Base-by-base conservation (phyloP, 2,797 vertebrate genomes). In the Tokudaia tokunoshimensis region DNA sequence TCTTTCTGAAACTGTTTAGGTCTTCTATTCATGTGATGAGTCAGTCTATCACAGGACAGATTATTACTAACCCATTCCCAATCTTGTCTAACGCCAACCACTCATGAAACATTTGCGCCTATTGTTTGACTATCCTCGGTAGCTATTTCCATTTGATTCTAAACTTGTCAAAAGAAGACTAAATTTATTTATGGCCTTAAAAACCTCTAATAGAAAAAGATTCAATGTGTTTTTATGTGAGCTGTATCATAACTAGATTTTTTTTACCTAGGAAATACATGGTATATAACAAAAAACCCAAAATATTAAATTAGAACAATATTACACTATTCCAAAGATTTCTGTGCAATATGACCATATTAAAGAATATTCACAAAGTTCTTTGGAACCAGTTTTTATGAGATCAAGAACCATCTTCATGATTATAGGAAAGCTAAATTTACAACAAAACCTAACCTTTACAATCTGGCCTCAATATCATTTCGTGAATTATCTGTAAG, bases 251-350 rank as follows among this genome's bases (percentile, higher is more conserved):
- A 75, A 10, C 7, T 72, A 31, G 70, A 50, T 84, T 92, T 41
- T n/a, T 94, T 19, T 81, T 61, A 61, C 1, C 50, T 79, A 57
- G n/a, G n/a, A 92, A 94, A 89, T 94, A 78, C 2, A 85, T 78
- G 19, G 86, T 15, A 74, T 4, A 50, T 44, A 92, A 92, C 26
- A 57, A 76, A 70, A 70, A 92, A 92, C 1, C 1, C 24, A 91
- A 87, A 88, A 93, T 83, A 59, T 34, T 92, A 85, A 95, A 94
- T 81, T 47, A 93, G 31, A 96, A 70, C 55, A 93, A 65, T 92
- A 97, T 76, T 84, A 29, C 1, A 72, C 11, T 92, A 96, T 76
- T 91, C 20, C 2, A 65, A n/a, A 24, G 90, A 89, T 93, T 22
- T 41, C 1, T 3, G 37, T 88, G 12, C 44, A 70, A 41, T 76